A percentile compares a stretch with the other conserved stretches of the same genome.
These are phyloP conservation scores for Probaryconus sp. DNA, from an alignment of 1,140 invertebrate genomes.

Conservation along the genomic window DNA sequence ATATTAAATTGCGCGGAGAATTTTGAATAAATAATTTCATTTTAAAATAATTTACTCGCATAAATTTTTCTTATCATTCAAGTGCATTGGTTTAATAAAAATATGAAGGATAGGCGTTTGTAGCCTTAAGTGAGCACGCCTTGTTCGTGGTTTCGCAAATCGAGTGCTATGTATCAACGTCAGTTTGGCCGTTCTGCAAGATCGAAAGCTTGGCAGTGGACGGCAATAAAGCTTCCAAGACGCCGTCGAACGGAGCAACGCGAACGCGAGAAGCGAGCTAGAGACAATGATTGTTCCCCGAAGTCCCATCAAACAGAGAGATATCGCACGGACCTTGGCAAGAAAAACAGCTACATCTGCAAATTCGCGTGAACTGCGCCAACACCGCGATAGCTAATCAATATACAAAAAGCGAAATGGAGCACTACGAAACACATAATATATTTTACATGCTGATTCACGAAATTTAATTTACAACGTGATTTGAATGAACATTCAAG, in stretches of 20 bases:
- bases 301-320: constrained; percentile 58
- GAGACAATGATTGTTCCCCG: constrained; percentile 60
- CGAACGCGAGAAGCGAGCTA: constrained; percentile 23
- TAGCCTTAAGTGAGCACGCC: too few relatives aligned
- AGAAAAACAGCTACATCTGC: constrained; percentile 59
- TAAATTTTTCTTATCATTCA: too few relatives aligned
- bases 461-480: too few relatives aligned
- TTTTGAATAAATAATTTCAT: too few relatives aligned
- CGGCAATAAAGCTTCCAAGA: constrained; percentile 59
- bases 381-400: constrained; percentile 55
- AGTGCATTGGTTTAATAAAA: too few relatives aligned
- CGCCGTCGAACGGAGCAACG: constrained; percentile 50
- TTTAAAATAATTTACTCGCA: too few relatives aligned
- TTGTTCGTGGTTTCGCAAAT: too few relatives aligned
- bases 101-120: too few relatives aligned
- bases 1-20: too few relatives aligned
- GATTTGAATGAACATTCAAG: too few relatives aligned
- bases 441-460: background rate
- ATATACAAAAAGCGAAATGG: constrained; percentile 34
- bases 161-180: constrained; percentile 54
- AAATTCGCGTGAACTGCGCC: constrained; percentile 52
- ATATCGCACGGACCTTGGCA: constrained; percentile 60
- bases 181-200: constrained; percentile 27
- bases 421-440: constrained; percentile 14
- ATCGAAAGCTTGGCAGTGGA: constrained; percentile 57